Conservation (phyloP, 2,797 vertebrate species). For the Rhinoraja longicauda region DNA sequence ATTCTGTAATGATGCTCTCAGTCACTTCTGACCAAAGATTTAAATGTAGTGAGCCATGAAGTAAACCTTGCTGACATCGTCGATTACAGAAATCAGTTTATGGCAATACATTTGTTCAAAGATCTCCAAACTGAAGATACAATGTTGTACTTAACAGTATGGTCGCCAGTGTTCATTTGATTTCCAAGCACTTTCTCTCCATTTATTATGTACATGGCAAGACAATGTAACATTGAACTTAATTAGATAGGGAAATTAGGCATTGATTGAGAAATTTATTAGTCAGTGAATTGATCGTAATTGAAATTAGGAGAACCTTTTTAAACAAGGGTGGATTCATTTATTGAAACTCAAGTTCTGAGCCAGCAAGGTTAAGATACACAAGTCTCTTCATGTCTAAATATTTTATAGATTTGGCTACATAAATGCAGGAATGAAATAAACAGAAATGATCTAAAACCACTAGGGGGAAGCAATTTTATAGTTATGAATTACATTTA, state of each 20-base stretch:
- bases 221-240: not conserved
- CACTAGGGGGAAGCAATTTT: not conserved
- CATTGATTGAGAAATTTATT: not conserved
- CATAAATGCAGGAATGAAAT: not conserved
- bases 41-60: not conserved
- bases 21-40: not conserved
- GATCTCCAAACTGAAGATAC: not conserved
- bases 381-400: not conserved
- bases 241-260: not conserved
- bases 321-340: not conserved
- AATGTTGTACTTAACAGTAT: not conserved
- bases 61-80: not conserved
- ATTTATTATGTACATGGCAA: not conserved
- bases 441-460: not conserved
- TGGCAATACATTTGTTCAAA: conserved; percentile 14
- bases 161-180: not conserved
- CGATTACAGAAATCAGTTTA: not conserved
- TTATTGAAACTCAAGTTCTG: not conserved
- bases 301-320: not conserved
- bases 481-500: not conserved
- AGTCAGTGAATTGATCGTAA: not conserved
- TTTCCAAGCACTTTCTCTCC: not conserved
- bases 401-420: not conserved
- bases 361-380: not conserved
- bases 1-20: not conserved